A percentile compares a stretch with the other conserved stretches of the same genome.
Conservation (phyloP, 2,888 invertebrate genomes). For the Drosophila glabriapex region DNA sequence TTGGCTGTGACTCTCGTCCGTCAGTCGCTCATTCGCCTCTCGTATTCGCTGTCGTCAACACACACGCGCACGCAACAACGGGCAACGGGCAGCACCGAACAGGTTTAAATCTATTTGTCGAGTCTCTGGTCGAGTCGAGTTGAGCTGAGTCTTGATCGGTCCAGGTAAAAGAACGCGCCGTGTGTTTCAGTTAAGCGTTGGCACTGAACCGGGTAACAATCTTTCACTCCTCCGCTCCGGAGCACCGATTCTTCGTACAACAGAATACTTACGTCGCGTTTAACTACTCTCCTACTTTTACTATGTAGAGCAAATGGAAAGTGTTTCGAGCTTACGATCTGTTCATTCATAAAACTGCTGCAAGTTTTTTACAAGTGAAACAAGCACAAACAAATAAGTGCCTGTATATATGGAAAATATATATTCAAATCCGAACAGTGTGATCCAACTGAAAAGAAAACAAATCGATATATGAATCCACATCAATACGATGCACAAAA, state of each 20-base stretch:
- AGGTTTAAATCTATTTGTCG: conserved; percentile 58
- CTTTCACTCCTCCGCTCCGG: conserved; percentile 73
- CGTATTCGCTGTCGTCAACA: conserved; percentile 79
- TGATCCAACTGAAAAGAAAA: conserved; percentile 24
- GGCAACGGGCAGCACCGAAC: conserved; percentile 50
- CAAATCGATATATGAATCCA: conserved; percentile 22
- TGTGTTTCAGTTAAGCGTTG: conserved; percentile 85
- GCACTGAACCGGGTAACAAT: conserved; percentile 86
- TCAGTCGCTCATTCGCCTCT: conserved; percentile 77
- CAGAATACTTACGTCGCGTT: conserved; percentile 25
- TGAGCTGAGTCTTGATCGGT: conserved; percentile 50
- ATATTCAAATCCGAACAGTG: conserved; percentile 30
- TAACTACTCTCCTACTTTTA: conserved; percentile 19
- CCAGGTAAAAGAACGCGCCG: conserved; percentile 80
- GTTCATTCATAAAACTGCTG: conserved; percentile 45
- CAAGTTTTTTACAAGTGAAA: conserved; percentile 48
- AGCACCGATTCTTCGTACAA: conserved; percentile 26
- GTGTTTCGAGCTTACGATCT: conserved; percentile 32
- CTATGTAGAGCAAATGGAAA: conserved; percentile 57
- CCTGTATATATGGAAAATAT: conserved; percentile 12
- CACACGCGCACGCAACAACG: conserved; percentile 65
- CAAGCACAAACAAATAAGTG: conserved; percentile 37
- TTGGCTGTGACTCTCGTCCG: conserved; percentile 57
- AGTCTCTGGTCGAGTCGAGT: conserved; percentile 34
- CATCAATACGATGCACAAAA: conserved; percentile 50